Base-by-base conservation (phyloP, 2,113 vertebrate species). In the Chloroceryle aenea region DNA sequence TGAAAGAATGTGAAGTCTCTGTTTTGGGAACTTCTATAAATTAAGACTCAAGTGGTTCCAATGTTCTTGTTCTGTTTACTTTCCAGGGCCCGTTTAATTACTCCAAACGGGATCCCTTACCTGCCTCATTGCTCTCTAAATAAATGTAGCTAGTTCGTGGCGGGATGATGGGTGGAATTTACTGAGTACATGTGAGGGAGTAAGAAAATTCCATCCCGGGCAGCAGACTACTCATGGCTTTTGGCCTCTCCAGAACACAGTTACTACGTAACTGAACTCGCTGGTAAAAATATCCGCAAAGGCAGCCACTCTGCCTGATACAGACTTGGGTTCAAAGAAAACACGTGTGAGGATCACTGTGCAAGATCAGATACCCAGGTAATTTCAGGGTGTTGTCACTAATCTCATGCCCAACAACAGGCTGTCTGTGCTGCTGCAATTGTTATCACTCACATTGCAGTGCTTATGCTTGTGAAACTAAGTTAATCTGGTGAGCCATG, bases 1-100 rank as follows among this genome's bases (percentile, higher is more conserved):
- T 5, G 99, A 99, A n/a, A 96, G 98, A 61, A 96, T 99, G 95
- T 99, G 92, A 98, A 11, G 29, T 14, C 75, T 85, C 52, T 20
- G 3, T 32, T 62, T 72, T 81, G 18, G 83, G 36, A 86, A 25
- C 34, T 43, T 58, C 43, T 56, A 3, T 15, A 73, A 32, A 6
- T 72, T 36, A 42, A 66, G 58, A 38, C 29, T 50, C 18, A 10
- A 88, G 59, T 3, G 20, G 71, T 73, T 91, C 42, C 7, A 11
- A 47, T 74, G 71, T 78, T 68, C 14, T 36, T 32, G 7, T 47
- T 56, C 48, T n/a, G 29, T 85, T 96, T 79, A 85, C 53, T 79
- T 79, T 83, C 47, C 83, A 55, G 67, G 62, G 62, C 64, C 34
- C 50, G 30, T 63, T 85, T 45, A 7, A 6, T 89, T 52, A 13